phyloP scores from a whole-genome alignment of 2,113 vertebrate genomes.

The human (Homo sapiens) region DNA sequence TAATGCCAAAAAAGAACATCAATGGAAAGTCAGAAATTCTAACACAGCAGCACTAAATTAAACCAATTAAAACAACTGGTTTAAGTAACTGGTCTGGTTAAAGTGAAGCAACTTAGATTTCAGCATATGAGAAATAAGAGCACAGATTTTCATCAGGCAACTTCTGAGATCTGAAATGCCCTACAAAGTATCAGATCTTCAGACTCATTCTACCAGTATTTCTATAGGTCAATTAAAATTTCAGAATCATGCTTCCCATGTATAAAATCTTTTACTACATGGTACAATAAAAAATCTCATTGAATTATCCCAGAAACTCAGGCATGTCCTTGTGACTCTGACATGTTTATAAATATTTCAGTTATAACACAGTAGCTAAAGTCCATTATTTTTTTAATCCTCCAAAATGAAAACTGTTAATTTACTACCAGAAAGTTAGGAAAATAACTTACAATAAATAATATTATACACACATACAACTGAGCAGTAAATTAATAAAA shows the following conservation, averaged over 20 bases:
- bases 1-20: background rate
- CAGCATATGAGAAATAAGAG: background rate
- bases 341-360: background rate
- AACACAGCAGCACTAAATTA: background rate
- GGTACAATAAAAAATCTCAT: background rate
- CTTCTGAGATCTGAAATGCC: background rate
- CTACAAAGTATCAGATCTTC: background rate
- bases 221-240: background rate
- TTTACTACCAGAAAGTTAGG: background rate
- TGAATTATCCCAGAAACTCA: background rate
- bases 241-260: background rate
- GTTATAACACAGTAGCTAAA: background rate
- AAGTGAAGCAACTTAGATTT: constrained; percentile 38
- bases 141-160: background rate
- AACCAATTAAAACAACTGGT: background rate
- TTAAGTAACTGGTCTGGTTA: background rate
- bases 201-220: background rate
- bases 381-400: background rate
- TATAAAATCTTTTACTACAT: background rate
- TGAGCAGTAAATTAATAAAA: background rate
- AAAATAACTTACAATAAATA: background rate
- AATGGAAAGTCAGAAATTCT: background rate
- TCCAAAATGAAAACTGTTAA: constrained; percentile 34
- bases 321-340: background rate
- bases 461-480: background rate